These are phyloP conservation scores for Drosophila nr. medialis DNA, from an alignment of 2,888 invertebrate species.

Conservation along the genomic window DNA sequence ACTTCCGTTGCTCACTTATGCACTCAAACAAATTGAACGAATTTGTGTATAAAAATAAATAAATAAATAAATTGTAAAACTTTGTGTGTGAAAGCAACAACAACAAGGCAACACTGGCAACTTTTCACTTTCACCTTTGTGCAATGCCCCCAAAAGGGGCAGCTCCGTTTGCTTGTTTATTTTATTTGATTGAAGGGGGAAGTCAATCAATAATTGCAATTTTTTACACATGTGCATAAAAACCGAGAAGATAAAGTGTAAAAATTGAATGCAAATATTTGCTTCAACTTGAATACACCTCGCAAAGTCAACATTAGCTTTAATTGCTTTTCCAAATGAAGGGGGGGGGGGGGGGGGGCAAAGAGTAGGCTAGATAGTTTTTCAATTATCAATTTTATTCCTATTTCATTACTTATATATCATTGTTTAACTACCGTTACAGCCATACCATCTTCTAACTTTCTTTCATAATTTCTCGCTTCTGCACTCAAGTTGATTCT, in stretches of 20 bases:
- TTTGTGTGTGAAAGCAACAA: conserved; percentile 42
- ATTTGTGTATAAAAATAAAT: conserved; percentile 27
- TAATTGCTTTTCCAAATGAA: not conserved
- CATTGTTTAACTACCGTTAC: not conserved
- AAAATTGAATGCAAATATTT: not conserved
- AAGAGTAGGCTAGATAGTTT: not conserved
- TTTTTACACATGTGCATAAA: not conserved
- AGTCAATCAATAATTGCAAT: conserved; percentile 58
- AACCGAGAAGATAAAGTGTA: not conserved
- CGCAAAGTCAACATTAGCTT: not conserved
- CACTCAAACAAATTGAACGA: conserved; percentile 43
- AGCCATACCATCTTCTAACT: not conserved
- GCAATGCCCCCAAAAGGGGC: conserved; percentile 19
- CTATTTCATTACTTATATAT: not conserved
- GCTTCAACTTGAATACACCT: not conserved
- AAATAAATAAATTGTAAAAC: conserved; percentile 36
- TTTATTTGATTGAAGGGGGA: conserved; percentile 14
- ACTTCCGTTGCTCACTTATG: conserved; percentile 64
- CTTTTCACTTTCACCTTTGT: conserved; percentile 70
- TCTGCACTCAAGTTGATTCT: not conserved
- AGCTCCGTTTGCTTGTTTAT: not conserved
- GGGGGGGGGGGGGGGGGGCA: not conserved
- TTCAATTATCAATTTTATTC: not conserved
- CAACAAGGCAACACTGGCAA: conserved; percentile 16
- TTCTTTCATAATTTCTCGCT: not conserved